phyloP scores from a whole-genome alignment of 1,140 invertebrate genomes.

The Ostrea edulis region DNA sequence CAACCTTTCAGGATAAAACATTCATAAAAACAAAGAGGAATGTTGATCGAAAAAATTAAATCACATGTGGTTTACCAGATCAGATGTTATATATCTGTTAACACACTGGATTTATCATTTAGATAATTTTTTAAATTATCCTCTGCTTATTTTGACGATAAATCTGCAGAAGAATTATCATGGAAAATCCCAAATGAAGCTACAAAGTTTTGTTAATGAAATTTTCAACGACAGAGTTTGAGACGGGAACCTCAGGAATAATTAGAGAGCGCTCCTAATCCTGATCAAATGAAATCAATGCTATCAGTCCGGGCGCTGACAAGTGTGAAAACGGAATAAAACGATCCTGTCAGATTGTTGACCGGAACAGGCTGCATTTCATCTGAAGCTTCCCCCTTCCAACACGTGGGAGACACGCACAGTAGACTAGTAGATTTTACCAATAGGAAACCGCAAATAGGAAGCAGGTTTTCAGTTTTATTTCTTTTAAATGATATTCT shows the following conservation, averaged over 20 bases:
- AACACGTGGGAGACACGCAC: neutral
- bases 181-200: too few species aligned
- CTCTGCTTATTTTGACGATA: too few species aligned
- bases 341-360: neutral
- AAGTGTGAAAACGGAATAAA: slow-evolving; percentile 33
- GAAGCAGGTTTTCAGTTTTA: neutral
- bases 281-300: neutral
- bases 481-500: neutral
- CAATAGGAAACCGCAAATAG: neutral
- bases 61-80: too few species aligned
- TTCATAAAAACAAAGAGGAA: too few species aligned
- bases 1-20: too few species aligned
- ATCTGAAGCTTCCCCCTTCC: neutral
- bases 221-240: neutral
- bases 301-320: neutral
- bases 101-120: too few species aligned
- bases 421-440: neutral
- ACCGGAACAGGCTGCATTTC: neutral
- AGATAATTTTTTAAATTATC: too few species aligned
- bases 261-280: neutral
- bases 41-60: too few species aligned
- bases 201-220: too few species aligned
- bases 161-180: too few species aligned
- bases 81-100: too few species aligned
- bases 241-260: neutral